Evolutionary conservation across 2,888 invertebrate species (phyloP), one percentile per base, ranked within the genome.

Genomic region (Aradus depressus): DNA sequence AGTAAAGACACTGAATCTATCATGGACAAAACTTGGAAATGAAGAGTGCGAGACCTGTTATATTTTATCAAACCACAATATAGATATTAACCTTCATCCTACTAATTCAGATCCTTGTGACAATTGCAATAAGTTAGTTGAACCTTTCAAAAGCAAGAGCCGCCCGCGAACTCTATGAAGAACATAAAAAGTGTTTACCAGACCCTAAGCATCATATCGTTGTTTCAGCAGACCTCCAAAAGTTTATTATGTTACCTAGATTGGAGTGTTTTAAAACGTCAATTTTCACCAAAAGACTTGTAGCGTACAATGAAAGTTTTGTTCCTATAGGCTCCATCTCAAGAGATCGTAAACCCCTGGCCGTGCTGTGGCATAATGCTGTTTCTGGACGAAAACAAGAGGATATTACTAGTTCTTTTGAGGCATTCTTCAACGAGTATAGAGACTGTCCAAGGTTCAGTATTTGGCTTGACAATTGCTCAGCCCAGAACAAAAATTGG

Each of bases 361-460:
- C 59, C 8, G 48, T 49, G 22, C 38, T 61, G 6, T 62, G 61
- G 63, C 61, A 65, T 51, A 64, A 65, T 57, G 62, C 58, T 12
- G 60, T 62, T 35, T 47, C 62, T n/a, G 63, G 62, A 14, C 50
- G 64, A 32, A 61, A 62, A 44, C 55, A 64, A 44, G 60, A 63
- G 44, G 64, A 64, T 39, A 61, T 62, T 21, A 42, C 60, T 19
- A 60, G 59, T 39, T 45, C 56, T 12, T 62, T 62, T 32, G 28
- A 57, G 43, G 50, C 57, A 3, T 63, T 63, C 60, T 52, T 63
- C 26, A 21, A 53, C 10, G 18, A 55, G 19, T 38, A 61, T 21
- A 56, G 61, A 49, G 61, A 63, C 52, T 19, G 41, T 19, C 58
- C 58, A 42, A 42, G 59, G 23, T 54, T 61, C 25, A 52, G 56